phyloP scores from a whole-genome alignment of 2,797 vertebrate genomes.

The Lepidocolaptes lacrymiger region DNA sequence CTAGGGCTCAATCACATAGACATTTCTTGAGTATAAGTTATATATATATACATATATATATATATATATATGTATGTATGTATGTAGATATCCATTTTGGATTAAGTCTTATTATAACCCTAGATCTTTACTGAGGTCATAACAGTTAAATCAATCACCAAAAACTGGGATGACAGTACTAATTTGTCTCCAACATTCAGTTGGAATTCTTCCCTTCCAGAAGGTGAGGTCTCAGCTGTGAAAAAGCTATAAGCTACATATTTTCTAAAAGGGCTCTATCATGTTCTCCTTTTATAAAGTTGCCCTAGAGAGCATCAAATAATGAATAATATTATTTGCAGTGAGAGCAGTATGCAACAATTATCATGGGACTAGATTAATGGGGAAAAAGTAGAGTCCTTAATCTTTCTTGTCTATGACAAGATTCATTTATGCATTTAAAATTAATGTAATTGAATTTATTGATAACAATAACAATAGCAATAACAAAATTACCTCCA shows the following conservation, averaged over 20 bases:
- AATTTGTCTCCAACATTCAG: not conserved
- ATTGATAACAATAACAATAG: not conserved
- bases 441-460: not conserved
- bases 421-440: not conserved
- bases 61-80: too few relatives aligned
- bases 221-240: not conserved
- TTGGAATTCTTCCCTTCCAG: not conserved
- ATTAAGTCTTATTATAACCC: not conserved
- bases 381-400: not conserved
- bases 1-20: not conserved
- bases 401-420: not conserved
- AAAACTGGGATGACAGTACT: fast-evolving
- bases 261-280: not conserved
- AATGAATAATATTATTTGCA: not conserved
- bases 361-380: not conserved
- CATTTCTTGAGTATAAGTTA: not conserved
- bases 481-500: not conserved
- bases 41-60: not conserved
- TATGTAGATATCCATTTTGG: not conserved
- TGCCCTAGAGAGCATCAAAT: not conserved
- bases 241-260: not conserved
- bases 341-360: fast-evolving
- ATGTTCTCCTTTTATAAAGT: not conserved
- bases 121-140: not conserved
- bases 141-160: not conserved